Percentiles rank a stretch among this genome's conserved stretches.
Evolutionary conservation across 2,888 invertebrate species (phyloP).

Genomic region (Doris montereyensis): DNA sequence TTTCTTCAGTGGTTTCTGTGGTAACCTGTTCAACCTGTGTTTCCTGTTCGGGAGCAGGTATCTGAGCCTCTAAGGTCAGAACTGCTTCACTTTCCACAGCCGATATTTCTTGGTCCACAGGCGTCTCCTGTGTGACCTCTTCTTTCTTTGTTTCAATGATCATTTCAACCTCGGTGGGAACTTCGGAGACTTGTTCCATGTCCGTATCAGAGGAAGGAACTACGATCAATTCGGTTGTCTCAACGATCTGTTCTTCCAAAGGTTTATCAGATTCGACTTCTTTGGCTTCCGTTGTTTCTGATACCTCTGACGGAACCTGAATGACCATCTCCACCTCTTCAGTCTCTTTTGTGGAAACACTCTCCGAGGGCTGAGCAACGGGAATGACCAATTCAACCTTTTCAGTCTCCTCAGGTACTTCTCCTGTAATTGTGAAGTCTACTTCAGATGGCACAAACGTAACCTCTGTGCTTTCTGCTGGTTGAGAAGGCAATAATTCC

Average conservation of each 20-base stretch:
- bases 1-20: conserved; percentile 22
- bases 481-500: conserved; percentile 48
- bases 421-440: conserved; percentile 27
- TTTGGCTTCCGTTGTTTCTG: conserved; percentile 41
- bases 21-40: conserved; percentile 40
- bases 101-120: conserved; percentile 10
- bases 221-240: conserved; percentile 30
- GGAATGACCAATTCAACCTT: conserved; percentile 25
- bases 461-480: conserved; percentile 45
- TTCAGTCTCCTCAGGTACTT: conserved; percentile 40
- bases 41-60: conserved; percentile 34
- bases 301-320: conserved; percentile 49
- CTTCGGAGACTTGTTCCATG: conserved; percentile 14
- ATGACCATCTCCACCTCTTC: conserved; percentile 43
- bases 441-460: conserved; percentile 39
- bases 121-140: conserved; percentile 30
- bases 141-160: conserved; percentile 41
- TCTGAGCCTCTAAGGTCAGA: conserved; percentile 43
- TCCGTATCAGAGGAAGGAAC: conserved; percentile 15
- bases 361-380: conserved; percentile 28
- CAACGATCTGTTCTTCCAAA: conserved; percentile 36
- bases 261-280: conserved; percentile 26
- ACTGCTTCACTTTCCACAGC: conserved; percentile 31
- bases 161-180: conserved; percentile 33
- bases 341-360: conserved; percentile 20